Conservation (phyloP, 2,888 invertebrate genomes). For the Choristoneura rosaceana region DNA sequence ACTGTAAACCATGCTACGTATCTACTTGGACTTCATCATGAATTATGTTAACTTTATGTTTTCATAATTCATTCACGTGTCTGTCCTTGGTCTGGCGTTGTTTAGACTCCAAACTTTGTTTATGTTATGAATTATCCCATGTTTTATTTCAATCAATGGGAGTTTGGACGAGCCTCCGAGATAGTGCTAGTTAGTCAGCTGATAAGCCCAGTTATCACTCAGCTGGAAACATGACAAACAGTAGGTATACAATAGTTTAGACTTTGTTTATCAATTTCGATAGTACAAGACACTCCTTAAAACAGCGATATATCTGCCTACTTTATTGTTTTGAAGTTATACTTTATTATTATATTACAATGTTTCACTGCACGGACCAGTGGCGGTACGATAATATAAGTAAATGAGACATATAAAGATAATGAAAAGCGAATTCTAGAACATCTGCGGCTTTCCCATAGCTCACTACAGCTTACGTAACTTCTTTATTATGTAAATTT, state of each 20-base stretch:
- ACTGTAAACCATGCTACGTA: too few relatives aligned
- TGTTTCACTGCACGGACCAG: too few relatives aligned
- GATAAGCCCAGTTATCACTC: constrained; percentile 2
- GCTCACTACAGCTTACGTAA: not conserved
- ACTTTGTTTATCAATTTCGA: not conserved
- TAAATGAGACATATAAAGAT: too few relatives aligned
- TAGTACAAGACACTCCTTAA: not conserved
- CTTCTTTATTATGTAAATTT: not conserved
- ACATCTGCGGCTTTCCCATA: not conserved
- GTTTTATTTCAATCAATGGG: constrained; percentile 5
- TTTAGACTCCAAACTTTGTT: not conserved
- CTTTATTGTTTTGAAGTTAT: not conserved
- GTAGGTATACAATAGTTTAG: not conserved
- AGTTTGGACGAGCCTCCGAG: constrained; percentile 6
- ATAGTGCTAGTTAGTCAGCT: not conserved
- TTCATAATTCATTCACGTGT: not conserved
- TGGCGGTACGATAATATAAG: too few relatives aligned
- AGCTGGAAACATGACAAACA: constrained; percentile 1
- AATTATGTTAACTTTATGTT: not conserved
- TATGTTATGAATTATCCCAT: constrained; percentile 7
- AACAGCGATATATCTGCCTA: not conserved
- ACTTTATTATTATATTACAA: not conserved
- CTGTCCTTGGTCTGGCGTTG: not conserved
- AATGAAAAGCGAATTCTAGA: not conserved
- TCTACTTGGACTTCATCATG: not conserved